Evolutionary conservation across 2,797 vertebrate genomes (phyloP).

Genomic region (Syndactyla subalaris): DNA sequence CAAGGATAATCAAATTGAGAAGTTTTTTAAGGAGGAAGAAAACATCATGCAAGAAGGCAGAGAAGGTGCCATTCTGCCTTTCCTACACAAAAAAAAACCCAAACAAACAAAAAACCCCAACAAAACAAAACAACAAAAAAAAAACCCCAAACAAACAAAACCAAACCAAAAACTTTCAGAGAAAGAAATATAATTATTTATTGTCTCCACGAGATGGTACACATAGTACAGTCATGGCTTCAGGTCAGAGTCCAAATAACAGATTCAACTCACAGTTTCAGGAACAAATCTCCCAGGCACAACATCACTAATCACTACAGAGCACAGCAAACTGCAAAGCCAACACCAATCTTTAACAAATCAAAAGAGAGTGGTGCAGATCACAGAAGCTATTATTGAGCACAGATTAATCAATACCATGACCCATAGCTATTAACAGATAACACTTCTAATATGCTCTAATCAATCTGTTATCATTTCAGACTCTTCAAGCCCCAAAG

Average conservation of each 20-base stretch:
- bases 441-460: neutral
- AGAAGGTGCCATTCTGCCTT: neutral
- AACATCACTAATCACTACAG: neutral
- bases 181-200: neutral
- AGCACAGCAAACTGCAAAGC: neutral
- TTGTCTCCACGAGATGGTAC: neutral
- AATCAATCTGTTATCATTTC: neutral
- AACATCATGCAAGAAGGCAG: neutral
- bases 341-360: neutral
- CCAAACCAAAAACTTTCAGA: neutral
- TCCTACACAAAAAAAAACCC: neutral
- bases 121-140: no score
- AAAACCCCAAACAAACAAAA: no score
- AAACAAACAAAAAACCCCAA: no score
- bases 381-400: neutral
- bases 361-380: neutral
- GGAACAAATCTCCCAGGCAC: neutral
- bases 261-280: neutral
- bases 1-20: neutral
- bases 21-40: neutral
- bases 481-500: fast-evolving
- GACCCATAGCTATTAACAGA: neutral
- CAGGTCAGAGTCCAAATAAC: neutral
- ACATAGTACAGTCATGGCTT: neutral
- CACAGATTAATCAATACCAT: neutral